Evolutionary conservation across 2,888 invertebrate genomes (phyloP).

Genomic region (Hyppa rectilinea): DNA sequence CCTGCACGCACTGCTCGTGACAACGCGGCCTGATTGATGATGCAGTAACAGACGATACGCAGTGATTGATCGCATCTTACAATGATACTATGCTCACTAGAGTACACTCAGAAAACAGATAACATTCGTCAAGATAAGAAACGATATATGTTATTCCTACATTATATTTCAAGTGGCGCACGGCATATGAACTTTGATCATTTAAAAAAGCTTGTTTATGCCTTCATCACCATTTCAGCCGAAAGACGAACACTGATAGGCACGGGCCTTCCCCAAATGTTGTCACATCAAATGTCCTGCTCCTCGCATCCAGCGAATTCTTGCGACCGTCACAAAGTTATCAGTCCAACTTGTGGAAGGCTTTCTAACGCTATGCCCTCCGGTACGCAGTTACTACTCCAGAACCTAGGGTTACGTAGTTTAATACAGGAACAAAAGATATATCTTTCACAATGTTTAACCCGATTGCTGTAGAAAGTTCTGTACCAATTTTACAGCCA

Average conservation of each 20-base stretch:
- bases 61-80: slow-evolving; percentile 47
- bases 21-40: slow-evolving; percentile 52
- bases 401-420: neutral
- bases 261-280: too few relatives aligned
- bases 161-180: neutral
- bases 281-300: too few relatives aligned
- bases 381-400: neutral
- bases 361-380: neutral
- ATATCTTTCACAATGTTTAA: neutral
- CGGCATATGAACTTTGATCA: neutral
- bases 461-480: slow-evolving; percentile 20
- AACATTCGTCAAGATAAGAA: neutral
- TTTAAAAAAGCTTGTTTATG: neutral
- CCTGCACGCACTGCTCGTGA: slow-evolving; percentile 53
- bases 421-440: neutral
- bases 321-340: neutral
- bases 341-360: neutral
- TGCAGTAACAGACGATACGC: slow-evolving; percentile 34
- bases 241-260: too few relatives aligned
- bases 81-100: slow-evolving; percentile 17
- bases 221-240: too few relatives aligned
- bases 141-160: neutral
- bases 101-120: slow-evolving; percentile 6
- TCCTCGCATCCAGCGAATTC: too few relatives aligned
- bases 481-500: slow-evolving; percentile 32